Conservation (phyloP, 2,113 vertebrate species). For the Saimiri boliviensis region DNA sequence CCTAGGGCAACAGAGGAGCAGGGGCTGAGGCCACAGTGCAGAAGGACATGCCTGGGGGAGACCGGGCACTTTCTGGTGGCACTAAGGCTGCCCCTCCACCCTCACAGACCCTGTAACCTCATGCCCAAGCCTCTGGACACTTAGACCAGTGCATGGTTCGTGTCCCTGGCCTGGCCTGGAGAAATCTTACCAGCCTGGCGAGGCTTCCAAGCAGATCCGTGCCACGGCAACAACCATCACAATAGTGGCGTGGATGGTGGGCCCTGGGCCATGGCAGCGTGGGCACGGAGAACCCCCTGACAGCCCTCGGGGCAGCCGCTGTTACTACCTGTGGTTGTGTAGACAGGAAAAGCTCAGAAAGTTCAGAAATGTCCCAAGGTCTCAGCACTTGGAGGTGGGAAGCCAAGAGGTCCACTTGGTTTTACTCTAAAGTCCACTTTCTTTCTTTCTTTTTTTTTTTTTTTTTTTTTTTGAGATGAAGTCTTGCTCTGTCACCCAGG, state of each 20-base stretch:
- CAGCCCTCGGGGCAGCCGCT: background rate
- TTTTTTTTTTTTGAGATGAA: no score
- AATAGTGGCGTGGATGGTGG: rapidly evolving
- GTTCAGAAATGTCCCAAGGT: background rate
- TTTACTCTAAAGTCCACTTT: background rate
- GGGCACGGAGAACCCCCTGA: rapidly evolving
- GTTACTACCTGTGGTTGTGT: rapidly evolving
- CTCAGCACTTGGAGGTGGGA: background rate
- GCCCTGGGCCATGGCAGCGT: rapidly evolving
- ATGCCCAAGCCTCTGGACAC: background rate
- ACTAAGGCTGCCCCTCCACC: no score
- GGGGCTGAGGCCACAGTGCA: background rate
- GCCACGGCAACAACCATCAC: rapidly evolving
- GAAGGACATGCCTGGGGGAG: background rate
- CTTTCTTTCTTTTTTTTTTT: background rate
- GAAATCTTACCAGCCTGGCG: background rate
- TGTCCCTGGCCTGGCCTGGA: background rate
- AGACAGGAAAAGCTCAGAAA: rapidly evolving
- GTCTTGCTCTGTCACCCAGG: no score
- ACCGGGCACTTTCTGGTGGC: no score
- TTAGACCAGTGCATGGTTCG: rapidly evolving
- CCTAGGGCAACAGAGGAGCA: no score
- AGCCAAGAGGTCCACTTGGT: background rate
- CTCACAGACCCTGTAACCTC: background rate
- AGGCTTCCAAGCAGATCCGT: rapidly evolving